These are phyloP conservation scores for Lacanobia oleracea DNA, from an alignment of 2,888 invertebrate genomes.

Conservation along the genomic window DNA sequence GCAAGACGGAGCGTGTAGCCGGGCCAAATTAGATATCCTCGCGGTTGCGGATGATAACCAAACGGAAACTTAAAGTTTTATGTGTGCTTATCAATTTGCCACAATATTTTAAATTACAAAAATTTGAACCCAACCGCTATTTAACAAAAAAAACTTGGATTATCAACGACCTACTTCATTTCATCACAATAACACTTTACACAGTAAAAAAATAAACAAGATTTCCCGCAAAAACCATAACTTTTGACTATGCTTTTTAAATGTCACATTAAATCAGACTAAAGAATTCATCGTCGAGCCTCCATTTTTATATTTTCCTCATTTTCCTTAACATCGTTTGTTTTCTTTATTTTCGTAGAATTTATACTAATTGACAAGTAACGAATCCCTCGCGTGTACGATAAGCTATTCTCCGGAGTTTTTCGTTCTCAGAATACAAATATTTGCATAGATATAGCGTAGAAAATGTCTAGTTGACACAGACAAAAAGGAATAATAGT, in stretches of 20 bases:
- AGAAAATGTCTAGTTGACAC: too few species aligned
- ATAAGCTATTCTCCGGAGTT: conserved; percentile 29
- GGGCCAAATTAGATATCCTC: too few species aligned
- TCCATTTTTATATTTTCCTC: conserved; percentile 7
- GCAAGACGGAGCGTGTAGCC: too few species aligned
- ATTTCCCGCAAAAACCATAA: conserved; percentile 13
- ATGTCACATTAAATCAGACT: conserved; percentile 19
- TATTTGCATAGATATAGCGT: conserved; percentile 33
- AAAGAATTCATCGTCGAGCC: neutral
- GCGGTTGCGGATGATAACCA: too few species aligned
- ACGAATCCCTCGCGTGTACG: conserved; percentile 49
- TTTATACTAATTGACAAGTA: conserved; percentile 57
- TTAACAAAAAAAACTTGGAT: neutral
- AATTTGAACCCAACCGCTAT: neutral
- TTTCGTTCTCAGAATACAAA: conserved; percentile 28
- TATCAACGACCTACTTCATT: neutral
- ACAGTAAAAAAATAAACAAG: neutral
- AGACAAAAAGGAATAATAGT: too few species aligned
- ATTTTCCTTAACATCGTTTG: conserved; percentile 42
- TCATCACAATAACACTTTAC: too few species aligned
- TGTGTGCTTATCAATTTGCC: neutral
- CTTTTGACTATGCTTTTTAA: conserved; percentile 1
- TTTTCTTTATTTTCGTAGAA: conserved; percentile 37
- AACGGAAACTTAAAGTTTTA: neutral
- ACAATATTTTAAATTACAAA: neutral